Base-by-base conservation (phyloP, 2,797 vertebrate species). In the Cyclopterus lumpus region DNA sequence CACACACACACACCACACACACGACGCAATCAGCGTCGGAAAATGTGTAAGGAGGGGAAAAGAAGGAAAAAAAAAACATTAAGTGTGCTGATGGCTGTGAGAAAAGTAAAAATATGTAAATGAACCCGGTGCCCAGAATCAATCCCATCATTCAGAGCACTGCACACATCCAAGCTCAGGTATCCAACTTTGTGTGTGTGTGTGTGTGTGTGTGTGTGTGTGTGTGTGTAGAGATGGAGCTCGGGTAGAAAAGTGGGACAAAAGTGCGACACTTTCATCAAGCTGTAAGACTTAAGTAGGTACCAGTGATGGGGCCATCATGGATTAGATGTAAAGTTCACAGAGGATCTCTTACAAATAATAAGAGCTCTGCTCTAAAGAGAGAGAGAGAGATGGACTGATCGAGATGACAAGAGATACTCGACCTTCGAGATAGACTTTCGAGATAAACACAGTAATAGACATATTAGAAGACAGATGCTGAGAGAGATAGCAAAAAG, bases 81-180 rank as follows among this genome's bases (percentile, higher is more conserved):
- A 77, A 62, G 79, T 73, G 73, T 86, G 83, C 80, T 83, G 86
- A 90, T 89, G n/a, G 81, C 79, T 81, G 66, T 79, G 80, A 86
- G 79, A 80, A 89, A 91, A 87, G 81, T 83, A 91, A 92, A 93
- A 94, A 93, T 93, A 95, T 94, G 93, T 89, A 94, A 94, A 95
- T 94, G 81, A 93, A 91, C 88, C 83, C 20, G 75, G 81, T 90
- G 92, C 89, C 88, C 89, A 83, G 91, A 94, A 93, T 93, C 93
- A 93, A 93, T 94, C 89, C 90, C 82, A 88, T 92, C 91, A 91
- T 94, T 94, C 88, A 92, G 89, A 92, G 82, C n/a, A 15, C 81
- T 85, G 82, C 85, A 90, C 87, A 84, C 84, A 85, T 88, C 88
- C 80, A 83, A 88, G 88, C 79, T 79, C 88, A 93, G 80, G 91